phyloP scores from a whole-genome alignment of 1,140 invertebrate genomes.

The Anastrepha obliqua region DNA sequence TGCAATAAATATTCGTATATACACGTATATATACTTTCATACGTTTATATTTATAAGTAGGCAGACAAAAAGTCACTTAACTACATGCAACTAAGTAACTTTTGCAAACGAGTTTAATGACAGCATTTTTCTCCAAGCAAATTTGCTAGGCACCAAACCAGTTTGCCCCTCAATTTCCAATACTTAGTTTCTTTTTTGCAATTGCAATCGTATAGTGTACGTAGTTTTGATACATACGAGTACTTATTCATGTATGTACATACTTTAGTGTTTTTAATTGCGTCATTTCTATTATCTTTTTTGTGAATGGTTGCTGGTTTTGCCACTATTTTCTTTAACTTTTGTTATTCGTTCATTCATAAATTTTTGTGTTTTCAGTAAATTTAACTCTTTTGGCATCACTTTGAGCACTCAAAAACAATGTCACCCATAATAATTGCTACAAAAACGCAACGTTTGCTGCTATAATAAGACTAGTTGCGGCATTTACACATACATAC shows the following conservation, averaged over 20 bases:
- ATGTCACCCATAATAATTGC: background rate
- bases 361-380: constrained; percentile 32
- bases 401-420: constrained; percentile 20
- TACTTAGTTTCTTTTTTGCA: background rate
- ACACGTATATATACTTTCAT: no score
- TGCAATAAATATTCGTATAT: no score
- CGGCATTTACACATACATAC: background rate
- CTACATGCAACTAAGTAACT: background rate
- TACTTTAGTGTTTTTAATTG: background rate
- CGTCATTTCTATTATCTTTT: background rate
- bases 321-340: background rate
- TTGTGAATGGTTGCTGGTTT: background rate
- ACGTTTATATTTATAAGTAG: no score
- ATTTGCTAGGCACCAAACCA: background rate
- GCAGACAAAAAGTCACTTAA: no score
- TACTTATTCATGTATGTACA: background rate
- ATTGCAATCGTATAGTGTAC: background rate
- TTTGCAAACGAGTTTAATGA: background rate
- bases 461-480: background rate
- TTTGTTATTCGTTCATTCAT: constrained; percentile 24
- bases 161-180: constrained; percentile 6
- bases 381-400: constrained; percentile 37
- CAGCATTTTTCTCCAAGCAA: constrained; percentile 10
- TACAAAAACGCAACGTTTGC: background rate
- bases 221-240: background rate